Evolutionary conservation across 2,888 invertebrate species (phyloP).

Genomic region (Tridacna crocea): DNA sequence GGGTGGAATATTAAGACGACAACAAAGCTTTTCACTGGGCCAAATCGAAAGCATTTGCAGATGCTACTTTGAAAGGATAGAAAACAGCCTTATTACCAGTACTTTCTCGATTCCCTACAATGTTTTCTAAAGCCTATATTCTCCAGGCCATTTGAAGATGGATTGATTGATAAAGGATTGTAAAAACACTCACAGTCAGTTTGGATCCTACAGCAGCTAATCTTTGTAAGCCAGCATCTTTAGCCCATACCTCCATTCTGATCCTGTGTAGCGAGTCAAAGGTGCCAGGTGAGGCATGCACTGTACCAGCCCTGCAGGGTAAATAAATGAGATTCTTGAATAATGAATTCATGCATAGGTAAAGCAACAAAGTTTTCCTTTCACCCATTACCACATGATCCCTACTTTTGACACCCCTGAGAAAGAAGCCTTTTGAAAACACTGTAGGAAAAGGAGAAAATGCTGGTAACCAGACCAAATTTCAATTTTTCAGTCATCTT

Average conservation of each 20-base stretch:
- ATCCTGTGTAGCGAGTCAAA: constrained; percentile 71
- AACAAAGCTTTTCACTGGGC: no score
- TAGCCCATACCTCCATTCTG: constrained; percentile 71
- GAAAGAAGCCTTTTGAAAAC: no score
- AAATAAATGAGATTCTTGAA: background rate
- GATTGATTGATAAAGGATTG: background rate
- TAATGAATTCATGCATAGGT: no score
- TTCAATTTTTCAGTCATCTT: no score
- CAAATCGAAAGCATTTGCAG: no score
- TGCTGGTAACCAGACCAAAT: no score
- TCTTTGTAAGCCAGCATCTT: constrained; percentile 36
- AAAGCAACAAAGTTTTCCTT: no score
- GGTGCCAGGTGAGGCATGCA: constrained; percentile 71
- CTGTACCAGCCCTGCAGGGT: constrained; percentile 63
- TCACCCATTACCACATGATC: no score
- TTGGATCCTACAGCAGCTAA: constrained; percentile 39
- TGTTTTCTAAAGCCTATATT: background rate
- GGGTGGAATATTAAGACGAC: no score
- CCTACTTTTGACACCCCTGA: no score
- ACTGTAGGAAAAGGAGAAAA: no score
- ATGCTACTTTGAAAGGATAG: no score
- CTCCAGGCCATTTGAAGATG: background rate
- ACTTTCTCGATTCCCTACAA: background rate
- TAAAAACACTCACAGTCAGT: constrained; percentile 35
- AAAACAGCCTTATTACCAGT: background rate